Conservation (phyloP, 2,113 vertebrate genomes). For the Sminthopsis crassicaudata region DNA sequence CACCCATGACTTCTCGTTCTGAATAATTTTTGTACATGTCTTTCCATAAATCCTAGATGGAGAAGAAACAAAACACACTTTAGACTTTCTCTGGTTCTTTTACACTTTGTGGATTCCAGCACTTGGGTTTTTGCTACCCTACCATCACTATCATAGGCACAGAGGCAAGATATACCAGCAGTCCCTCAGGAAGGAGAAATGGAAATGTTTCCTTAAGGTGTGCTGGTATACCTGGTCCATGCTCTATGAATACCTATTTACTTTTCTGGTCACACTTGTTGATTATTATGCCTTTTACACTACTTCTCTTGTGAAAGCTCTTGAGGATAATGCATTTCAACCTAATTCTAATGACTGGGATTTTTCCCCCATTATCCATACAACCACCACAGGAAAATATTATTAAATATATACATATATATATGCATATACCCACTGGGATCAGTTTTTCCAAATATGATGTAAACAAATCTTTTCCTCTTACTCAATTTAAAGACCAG, state of each 20-base stretch:
- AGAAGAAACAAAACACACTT: neutral
- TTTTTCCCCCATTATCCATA: neutral
- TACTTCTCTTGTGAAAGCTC: neutral
- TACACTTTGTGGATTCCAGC: neutral
- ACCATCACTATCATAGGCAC: neutral
- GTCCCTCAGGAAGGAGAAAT: neutral
- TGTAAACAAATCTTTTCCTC: neutral
- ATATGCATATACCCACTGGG: neutral
- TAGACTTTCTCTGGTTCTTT: neutral
- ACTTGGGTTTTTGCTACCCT: neutral
- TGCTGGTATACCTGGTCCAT: neutral
- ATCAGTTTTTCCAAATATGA: neutral
- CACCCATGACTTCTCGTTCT: neutral
- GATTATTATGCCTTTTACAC: neutral
- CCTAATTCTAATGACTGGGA: neutral
- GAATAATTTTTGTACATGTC: neutral
- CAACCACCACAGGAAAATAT: neutral
- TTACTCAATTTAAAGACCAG: neutral
- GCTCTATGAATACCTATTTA: neutral
- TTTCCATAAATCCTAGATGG: neutral
- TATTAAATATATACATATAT: neutral
- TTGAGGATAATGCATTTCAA: neutral
- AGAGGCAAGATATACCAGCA: neutral
- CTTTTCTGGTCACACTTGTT: neutral
- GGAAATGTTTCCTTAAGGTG: neutral